Evolutionary conservation across 2,888 invertebrate species (phyloP).

Genomic region (Polymixis lichenea): DNA sequence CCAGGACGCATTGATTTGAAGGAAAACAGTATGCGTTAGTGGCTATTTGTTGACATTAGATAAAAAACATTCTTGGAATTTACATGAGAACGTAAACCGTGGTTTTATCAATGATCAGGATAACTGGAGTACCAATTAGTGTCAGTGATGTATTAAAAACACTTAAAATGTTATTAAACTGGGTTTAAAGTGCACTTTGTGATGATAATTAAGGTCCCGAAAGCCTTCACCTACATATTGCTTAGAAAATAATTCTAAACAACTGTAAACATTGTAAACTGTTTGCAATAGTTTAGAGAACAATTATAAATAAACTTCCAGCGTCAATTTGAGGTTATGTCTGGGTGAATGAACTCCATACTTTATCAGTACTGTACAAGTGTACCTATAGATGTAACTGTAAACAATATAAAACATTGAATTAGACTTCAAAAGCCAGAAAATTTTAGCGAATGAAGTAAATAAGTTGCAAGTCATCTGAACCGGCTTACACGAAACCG

Average conservation of each 20-base stretch:
- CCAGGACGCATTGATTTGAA: constrained; percentile 28
- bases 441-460: neutral
- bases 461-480: constrained; percentile 14
- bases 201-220: neutral
- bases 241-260: neutral
- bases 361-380: constrained; percentile 33
- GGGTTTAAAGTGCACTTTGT: neutral
- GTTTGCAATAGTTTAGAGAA: neutral
- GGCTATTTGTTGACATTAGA: constrained; percentile 58
- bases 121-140: constrained; percentile 43
- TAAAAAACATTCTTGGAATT: constrained; percentile 57
- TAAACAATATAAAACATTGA: constrained; percentile 5
- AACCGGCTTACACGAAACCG: neutral
- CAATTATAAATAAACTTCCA: neutral
- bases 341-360: constrained; percentile 34
- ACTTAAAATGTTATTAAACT: constrained; percentile 21
- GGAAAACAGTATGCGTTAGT: constrained; percentile 30
- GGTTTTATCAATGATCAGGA: constrained; percentile 46
- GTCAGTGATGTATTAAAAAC: constrained; percentile 20
- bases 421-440: neutral
- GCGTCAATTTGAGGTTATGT: neutral
- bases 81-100: constrained; percentile 25
- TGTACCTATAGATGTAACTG: neutral
- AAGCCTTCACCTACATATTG: neutral
- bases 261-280: neutral